Evolutionary conservation across 2,888 invertebrate species (phyloP), one percentile per base, ranked within the genome.

Genomic region (Leptinotarsa haldemani): DNA sequence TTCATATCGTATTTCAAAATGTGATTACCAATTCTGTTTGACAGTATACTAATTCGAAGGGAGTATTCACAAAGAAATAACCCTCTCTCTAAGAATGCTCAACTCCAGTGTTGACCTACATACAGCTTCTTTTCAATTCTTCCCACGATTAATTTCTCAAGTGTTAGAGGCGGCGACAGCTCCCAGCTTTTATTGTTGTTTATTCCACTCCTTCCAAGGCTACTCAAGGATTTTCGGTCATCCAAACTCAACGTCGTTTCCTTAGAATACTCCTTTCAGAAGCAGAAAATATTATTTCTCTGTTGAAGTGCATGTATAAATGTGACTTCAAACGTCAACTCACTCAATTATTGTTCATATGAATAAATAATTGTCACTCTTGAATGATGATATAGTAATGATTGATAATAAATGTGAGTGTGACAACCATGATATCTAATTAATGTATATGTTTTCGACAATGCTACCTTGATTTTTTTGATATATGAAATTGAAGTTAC

Each of bases 21-120:
- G 2, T 40, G 40, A 40, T 40, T 9, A 50, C 50, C 15, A 56
- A 22, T 22, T 56, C 56, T 22, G 56, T 4, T 15, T 56, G 56
- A 22, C 56, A 13, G 15, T 56, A 22, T 56, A 56, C 56, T 56
- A 20, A 20, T 22, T 12, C 22, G 5, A 4, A 56, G 22, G 56
- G 22, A 56, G 20, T 22, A 22, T 56, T 56, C 56, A 56, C 56
- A 22, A 22, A 56, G 56, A 15, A 56, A 56, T 56, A 20, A 56
- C 56, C 15, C 22, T 22, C 56, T 22, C 13, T 20, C 56, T 56
- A 1, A 56, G 56, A 22, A 56, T 56, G 56, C 56, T 56, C 22
- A 56, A 25, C 56, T 56, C 56, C 56, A 56, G 56, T 56, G 56
- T 56, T 56, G 56, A 56, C 56, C 56, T 56, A 56, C 13, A 56